Conservation (phyloP, 2,113 vertebrate species). For the Bos taurus region ARS-UCD2.0 NC_037357.1:129601001-129601500, state of each 20-base stretch:
- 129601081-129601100: neutral
- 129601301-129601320: neutral
- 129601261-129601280: neutral
- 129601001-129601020: slow-evolving; percentile 46
- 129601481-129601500: neutral
- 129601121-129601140: neutral
- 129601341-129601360: neutral
- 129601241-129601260: neutral
- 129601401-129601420: neutral
- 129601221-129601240: neutral
- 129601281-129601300: neutral
- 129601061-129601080: neutral
- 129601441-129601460: neutral
- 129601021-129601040: neutral
- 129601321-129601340: neutral
- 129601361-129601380: neutral
- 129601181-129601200: neutral
- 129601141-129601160: neutral
- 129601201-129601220: neutral
- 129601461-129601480: neutral
- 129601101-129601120: slow-evolving; percentile 6
- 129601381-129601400: neutral
- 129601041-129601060: neutral
- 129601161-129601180: neutral
- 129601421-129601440: neutral